These are phyloP conservation scores for Coracias cyanogaster DNA, from an alignment of 2,797 vertebrate species.

Conservation along the genomic window DNA sequence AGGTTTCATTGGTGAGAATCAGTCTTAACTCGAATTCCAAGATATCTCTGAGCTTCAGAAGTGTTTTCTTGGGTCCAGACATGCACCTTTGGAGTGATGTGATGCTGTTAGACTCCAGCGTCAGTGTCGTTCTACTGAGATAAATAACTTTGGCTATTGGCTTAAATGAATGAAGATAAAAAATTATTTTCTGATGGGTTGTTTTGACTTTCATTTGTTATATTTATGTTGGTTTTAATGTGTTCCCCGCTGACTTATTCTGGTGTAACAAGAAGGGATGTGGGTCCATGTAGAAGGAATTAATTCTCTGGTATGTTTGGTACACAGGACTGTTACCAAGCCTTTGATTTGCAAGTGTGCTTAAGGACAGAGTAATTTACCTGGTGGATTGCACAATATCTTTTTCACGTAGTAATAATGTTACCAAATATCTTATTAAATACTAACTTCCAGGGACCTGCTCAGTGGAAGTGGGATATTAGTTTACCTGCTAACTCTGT, in stretches of 20 bases:
- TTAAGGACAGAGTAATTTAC: background rate
- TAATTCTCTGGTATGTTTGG: background rate
- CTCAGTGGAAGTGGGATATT: background rate
- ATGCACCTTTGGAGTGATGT: background rate
- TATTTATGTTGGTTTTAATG: background rate
- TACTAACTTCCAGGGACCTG: background rate
- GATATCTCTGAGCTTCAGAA: background rate
- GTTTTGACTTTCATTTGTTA: background rate
- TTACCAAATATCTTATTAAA: background rate
- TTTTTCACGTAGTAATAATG: background rate
- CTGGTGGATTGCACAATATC: accelerated
- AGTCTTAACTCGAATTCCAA: background rate
- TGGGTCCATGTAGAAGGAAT: background rate
- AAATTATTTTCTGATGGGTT: background rate
- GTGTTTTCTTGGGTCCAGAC: background rate
- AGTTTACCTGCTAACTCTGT: background rate
- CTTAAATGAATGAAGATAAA: background rate
- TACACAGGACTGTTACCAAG: background rate
- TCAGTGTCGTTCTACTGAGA: background rate
- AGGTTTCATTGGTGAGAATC: background rate
- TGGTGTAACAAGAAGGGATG: background rate
- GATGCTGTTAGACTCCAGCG: background rate
- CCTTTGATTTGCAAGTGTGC: background rate
- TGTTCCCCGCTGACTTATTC: background rate
- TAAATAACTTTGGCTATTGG: background rate